A percentile compares a stretch with the other conserved stretches of the same genome.
These are phyloP conservation scores for Drosophila differens DNA, from an alignment of 2,888 invertebrate genomes.

Conservation along the genomic window DNA sequence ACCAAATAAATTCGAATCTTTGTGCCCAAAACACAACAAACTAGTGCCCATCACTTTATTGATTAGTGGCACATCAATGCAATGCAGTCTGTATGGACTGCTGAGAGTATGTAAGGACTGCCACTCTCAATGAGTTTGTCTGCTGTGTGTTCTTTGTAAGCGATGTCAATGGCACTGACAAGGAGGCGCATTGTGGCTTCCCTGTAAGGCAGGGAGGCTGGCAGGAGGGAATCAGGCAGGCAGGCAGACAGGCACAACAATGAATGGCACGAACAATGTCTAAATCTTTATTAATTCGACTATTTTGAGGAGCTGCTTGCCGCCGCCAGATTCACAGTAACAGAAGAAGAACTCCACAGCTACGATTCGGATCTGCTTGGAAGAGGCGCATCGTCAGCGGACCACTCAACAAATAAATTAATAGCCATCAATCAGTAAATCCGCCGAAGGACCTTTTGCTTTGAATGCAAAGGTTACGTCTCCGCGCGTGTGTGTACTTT, in stretches of 20 bases:
- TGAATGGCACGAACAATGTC: slow-evolving; percentile 75
- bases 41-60: slow-evolving; percentile 26
- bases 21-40: slow-evolving; percentile 1
- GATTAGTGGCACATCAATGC: slow-evolving; percentile 47
- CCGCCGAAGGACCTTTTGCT: slow-evolving; percentile 78
- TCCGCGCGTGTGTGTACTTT: slow-evolving; percentile 3
- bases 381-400: slow-evolving; percentile 26
- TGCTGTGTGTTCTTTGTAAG: slow-evolving; percentile 51
- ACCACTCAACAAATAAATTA: slow-evolving; percentile 78
- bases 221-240: neutral
- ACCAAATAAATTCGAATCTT: neutral
- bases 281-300: slow-evolving; percentile 82
- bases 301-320: slow-evolving; percentile 62
- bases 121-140: slow-evolving; percentile 51
- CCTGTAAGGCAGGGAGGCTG: slow-evolving; percentile 4
- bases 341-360: neutral
- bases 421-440: slow-evolving; percentile 82
- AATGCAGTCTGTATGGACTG: slow-evolving; percentile 32
- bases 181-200: slow-evolving; percentile 63
- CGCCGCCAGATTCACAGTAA: slow-evolving; percentile 29
- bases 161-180: slow-evolving; percentile 54
- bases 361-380: neutral
- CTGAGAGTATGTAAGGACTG: slow-evolving; percentile 33
- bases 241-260: slow-evolving; percentile 50
- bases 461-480: slow-evolving; percentile 69